Percentiles rank a stretch among this genome's conserved stretches.
These are phyloP conservation scores for Apis mellifera DNA, from an alignment of 1,140 invertebrate species.

Conservation along the genomic window DNA sequence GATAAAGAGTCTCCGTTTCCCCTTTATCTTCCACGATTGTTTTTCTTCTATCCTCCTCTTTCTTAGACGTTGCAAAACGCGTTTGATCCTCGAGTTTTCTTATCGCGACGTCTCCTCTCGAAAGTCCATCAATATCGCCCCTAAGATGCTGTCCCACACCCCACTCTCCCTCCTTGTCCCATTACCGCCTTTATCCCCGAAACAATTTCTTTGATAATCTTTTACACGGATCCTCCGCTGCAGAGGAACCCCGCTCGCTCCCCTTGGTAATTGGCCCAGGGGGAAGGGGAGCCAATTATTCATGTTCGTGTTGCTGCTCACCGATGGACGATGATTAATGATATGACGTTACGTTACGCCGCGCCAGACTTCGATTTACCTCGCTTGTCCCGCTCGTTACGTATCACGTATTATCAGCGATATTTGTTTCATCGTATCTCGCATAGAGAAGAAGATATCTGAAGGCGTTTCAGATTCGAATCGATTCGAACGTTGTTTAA, in stretches of 20 bases:
- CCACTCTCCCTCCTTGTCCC: slow-evolving; percentile 17
- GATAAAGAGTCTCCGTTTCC: slow-evolving; percentile 13
- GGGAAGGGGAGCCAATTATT: slow-evolving; percentile 62
- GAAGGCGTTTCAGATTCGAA: not conserved
- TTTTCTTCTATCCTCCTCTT: too few species aligned
- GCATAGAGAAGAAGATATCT: too few species aligned
- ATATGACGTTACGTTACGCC: slow-evolving; percentile 30
- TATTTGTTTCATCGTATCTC: not conserved
- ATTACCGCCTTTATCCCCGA: slow-evolving; percentile 34
- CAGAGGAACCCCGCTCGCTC: not conserved
- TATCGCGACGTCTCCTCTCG: slow-evolving; percentile 33
- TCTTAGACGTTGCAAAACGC: too few species aligned
- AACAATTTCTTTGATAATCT: slow-evolving; percentile 63
- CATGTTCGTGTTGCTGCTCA: slow-evolving; percentile 49
- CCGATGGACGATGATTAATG: slow-evolving; percentile 60
- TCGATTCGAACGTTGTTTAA: too few species aligned
- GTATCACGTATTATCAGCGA: not conserved
- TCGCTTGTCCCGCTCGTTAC: not conserved
- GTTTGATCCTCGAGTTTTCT: slow-evolving; percentile 38
- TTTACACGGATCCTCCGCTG: slow-evolving; percentile 35
- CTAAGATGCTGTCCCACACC: slow-evolving; percentile 2
- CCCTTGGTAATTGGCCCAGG: slow-evolving; percentile 58
- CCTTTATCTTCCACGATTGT: too few species aligned
- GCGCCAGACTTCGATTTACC: slow-evolving; percentile 38
- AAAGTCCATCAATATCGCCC: slow-evolving; percentile 44